Conservation (phyloP, 2,797 vertebrate genomes). For the Jordanella pulchra region DNA sequence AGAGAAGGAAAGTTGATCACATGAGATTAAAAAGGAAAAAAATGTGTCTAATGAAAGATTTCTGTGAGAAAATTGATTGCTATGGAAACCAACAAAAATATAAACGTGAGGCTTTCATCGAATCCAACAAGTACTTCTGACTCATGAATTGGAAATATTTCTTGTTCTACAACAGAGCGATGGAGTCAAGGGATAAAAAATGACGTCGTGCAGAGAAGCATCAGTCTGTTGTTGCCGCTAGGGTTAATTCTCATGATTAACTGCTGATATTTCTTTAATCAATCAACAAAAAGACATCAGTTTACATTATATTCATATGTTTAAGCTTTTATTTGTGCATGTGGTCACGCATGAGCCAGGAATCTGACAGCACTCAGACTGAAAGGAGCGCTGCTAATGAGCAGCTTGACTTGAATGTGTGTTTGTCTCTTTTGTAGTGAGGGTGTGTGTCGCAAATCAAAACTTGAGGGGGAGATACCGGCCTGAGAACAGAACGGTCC, state of each 20-base stretch:
- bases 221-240: slow-evolving; percentile 28
- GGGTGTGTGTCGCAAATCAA: slow-evolving; percentile 36
- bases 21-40: neutral
- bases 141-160: slow-evolving; percentile 39
- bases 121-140: slow-evolving; percentile 41
- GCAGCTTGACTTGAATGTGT: slow-evolving; percentile 13
- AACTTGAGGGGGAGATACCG: slow-evolving; percentile 39
- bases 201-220: slow-evolving; percentile 34
- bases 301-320: slow-evolving; percentile 65
- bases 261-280: slow-evolving; percentile 38
- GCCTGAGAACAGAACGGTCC: slow-evolving; percentile 64
- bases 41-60: neutral
- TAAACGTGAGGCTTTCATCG: slow-evolving; percentile 12
- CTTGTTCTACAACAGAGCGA: slow-evolving; percentile 17
- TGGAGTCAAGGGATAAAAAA: slow-evolving; percentile 27
- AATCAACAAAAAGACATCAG: slow-evolving; percentile 15
- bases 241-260: slow-evolving; percentile 41
- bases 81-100: slow-evolving; percentile 30
- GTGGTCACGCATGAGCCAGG: slow-evolving; percentile 42
- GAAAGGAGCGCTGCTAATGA: slow-evolving; percentile 34
- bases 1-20: neutral
- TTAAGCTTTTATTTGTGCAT: slow-evolving; percentile 59
- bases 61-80: slow-evolving; percentile 12
- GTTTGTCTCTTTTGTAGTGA: slow-evolving; percentile 26
- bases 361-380: slow-evolving; percentile 48